Evolutionary conservation across 2,797 vertebrate genomes (phyloP).

Genomic region (Chiroxiphia lanceolata): DNA sequence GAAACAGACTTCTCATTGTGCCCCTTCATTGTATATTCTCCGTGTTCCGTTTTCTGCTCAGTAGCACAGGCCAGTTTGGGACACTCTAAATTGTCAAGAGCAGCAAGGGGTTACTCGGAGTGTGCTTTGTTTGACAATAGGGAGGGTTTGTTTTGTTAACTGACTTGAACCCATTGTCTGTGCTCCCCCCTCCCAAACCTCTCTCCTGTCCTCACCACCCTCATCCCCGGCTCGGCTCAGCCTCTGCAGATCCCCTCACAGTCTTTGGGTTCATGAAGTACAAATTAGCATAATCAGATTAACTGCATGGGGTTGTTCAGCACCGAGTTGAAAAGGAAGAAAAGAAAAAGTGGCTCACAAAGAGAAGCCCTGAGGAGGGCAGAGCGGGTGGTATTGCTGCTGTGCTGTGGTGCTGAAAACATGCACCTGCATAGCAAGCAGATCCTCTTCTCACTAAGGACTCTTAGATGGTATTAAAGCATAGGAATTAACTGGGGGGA

Average conservation of each 20-base stretch:
- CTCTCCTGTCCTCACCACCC: conserved; percentile 15
- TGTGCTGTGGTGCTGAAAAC: conserved; percentile 79
- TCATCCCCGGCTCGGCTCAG: conserved; percentile 60
- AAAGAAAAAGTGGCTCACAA: conserved; percentile 88
- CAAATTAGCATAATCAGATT: conserved; percentile 99
- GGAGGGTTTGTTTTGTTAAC: conserved; percentile 70
- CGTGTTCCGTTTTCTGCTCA: not conserved
- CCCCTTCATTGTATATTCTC: not conserved
- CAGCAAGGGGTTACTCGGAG: conserved; percentile 62
- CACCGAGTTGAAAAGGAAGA: conserved; percentile 77
- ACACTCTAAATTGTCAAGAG: conserved; percentile 75
- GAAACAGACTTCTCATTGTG: conserved; percentile 31
- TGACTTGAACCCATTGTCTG: conserved; percentile 64
- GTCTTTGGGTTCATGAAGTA: conserved; percentile 94
- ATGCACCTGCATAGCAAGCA: conserved; percentile 81
- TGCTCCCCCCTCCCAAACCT: not conserved
- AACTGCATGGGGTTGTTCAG: conserved; percentile 81
- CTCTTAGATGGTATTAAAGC: conserved; percentile 83
- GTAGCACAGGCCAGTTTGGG: conserved; percentile 38
- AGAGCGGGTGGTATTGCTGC: conserved; percentile 61
- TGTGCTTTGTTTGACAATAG: conserved; percentile 71
- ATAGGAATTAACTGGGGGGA: conserved; percentile 73
- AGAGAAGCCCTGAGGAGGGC: conserved; percentile 76
- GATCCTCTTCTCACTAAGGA: conserved; percentile 80
- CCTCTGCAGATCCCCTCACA: conserved; percentile 79